Base-by-base conservation (phyloP, 2,797 vertebrate species). In the Sebastes steindachneri region DNA sequence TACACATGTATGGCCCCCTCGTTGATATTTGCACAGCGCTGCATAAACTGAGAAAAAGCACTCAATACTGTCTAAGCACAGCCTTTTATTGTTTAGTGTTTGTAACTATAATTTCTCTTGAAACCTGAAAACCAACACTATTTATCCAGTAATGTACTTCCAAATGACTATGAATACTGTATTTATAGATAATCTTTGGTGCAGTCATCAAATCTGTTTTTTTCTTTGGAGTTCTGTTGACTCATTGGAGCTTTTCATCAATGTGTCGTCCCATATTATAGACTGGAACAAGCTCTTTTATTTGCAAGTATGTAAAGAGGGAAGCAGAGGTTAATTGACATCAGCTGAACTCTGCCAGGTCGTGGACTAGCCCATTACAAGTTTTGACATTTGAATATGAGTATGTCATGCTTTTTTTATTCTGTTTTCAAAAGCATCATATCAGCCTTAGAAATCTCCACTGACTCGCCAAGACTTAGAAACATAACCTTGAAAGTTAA, bases 21-120 rank as follows among this genome's bases (percentile, higher is more conserved):
- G 2, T 25, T 58, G 25, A 69, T 33, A 60, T 77, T 64, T 70
- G 31, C 60, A 75, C 82, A 75, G 7, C 62, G 45, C 31, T 21
- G 23, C 21, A 65, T 15, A 66, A 23, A 67, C 4, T 14, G 23
- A 70, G 21, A 55, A 21, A n/a, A n/a, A 25, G 0, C 23, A 62
- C 12, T 66, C 1, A 7, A n/a, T 25, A 58, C 11, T 45, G 6
- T 31, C 25, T 7, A 31, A 28, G 7, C 29, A 35, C 8, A 21
- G 28, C 41, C 25, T 45, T 73, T 66, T 25, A 48, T 9, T 25
- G 11, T 29, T 21, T 10, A 63, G 10, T 41, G 3, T 63, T n/a
- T 41, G 10, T 31, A 5, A 53, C 37, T 33, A 2, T 45, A 3
- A 35, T 28, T 17, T 59, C 2, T 54, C 28, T 21, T 67, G 21